These are phyloP conservation scores for Arvicanthis niloticus DNA, from an alignment of 2,113 vertebrate species.

Conservation along the genomic window DNA sequence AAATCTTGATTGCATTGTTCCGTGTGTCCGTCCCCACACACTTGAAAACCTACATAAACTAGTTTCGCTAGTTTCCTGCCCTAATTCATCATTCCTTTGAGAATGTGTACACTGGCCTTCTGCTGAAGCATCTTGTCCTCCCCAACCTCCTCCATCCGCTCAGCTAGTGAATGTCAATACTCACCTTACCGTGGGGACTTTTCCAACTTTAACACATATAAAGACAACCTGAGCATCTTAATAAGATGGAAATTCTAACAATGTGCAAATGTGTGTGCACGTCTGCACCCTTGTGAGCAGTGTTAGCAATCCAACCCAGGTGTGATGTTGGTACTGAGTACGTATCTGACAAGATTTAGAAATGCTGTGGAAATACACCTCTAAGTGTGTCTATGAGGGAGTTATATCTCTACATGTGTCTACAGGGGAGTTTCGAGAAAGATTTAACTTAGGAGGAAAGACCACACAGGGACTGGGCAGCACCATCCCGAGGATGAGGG, in stretches of 20 bases:
- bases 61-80: neutral
- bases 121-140: neutral
- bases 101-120: neutral
- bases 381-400: neutral
- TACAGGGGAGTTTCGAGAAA: neutral
- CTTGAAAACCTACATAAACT: neutral
- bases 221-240: slow-evolving; percentile 16
- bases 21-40: neutral
- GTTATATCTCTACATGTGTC: neutral
- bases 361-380: neutral
- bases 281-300: neutral
- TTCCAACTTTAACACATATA: neutral
- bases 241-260: neutral
- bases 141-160: neutral
- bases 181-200: neutral
- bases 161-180: neutral
- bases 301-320: neutral
- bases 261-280: neutral
- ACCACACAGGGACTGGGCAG: neutral
- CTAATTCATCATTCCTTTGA: neutral
- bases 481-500: neutral
- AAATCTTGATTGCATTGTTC: neutral
- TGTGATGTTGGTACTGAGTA: no score
- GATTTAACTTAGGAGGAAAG: neutral
- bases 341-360: neutral